phyloP scores from a whole-genome alignment of 2,797 vertebrate species.

The Anisognathus igniventris region DNA sequence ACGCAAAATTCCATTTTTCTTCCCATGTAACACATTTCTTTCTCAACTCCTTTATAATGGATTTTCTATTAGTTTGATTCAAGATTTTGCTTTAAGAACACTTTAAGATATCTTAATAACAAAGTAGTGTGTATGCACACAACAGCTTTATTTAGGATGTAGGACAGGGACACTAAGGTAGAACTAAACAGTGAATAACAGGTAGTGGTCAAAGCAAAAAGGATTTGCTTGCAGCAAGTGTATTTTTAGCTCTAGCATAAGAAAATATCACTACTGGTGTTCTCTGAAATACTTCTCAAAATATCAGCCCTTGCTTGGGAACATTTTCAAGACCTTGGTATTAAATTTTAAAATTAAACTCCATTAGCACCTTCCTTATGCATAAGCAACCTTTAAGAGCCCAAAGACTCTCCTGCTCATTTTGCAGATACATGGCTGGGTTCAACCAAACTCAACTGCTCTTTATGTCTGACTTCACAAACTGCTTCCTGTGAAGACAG shows the following conservation, averaged over 20 bases:
- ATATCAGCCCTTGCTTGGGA: conserved; percentile 9
- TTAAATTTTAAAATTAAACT: conserved; percentile 24
- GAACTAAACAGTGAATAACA: neutral
- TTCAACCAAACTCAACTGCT: conserved; percentile 20
- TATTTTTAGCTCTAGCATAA: neutral
- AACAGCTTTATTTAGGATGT: neutral
- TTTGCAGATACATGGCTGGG: neutral
- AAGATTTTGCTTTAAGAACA: neutral
- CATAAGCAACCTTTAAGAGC: conserved; percentile 9
- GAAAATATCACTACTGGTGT: neutral
- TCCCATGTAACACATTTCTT: neutral
- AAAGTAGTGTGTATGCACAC: neutral
- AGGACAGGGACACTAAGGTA: neutral
- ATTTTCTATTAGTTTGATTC: neutral
- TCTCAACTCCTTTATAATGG: neutral
- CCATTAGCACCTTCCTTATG: neutral
- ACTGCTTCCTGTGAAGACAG: neutral
- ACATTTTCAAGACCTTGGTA: neutral
- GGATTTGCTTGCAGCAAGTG: neutral
- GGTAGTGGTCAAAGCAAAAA: neutral
- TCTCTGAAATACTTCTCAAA: conserved; percentile 7
- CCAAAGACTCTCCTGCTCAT: neutral
- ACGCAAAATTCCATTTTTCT: neutral
- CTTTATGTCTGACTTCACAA: neutral
- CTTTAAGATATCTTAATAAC: neutral